Evolutionary conservation across 2,797 vertebrate genomes (phyloP), one percentile per base, ranked within the genome.

Genomic region (Cottoperca gobio): DNA sequence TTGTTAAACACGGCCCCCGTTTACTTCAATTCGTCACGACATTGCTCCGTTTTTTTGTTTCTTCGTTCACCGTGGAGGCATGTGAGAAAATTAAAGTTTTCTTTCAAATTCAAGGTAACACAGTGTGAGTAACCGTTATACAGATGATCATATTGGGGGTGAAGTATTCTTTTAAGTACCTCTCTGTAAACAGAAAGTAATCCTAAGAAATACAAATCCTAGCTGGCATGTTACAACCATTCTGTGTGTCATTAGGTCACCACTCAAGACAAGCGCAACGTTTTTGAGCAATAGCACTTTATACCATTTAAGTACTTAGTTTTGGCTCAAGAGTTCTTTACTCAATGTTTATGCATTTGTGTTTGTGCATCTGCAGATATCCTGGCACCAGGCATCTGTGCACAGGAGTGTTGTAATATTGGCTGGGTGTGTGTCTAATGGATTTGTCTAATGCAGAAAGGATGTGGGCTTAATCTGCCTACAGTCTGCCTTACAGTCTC

Each of bases 391-490:
- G 28, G 46, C 33, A 64, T 79, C 59, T 46, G n/a, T 69, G 33
- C 31, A 73, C 48, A 37, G 16, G 46, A 75, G 52, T 26, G 24
- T 58, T 64, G 46, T 58, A 62, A 35, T 59, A 66, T 70, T 73
- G 45, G 54, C 77, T n/a, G 73, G 7, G 53, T 40, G 82, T 86
- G 75, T 76, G 68, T 90, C 67, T 88, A 85, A 88, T 84, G 78
- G 80, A 74, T 74, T 70, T 70, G 46, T 58, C 76, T 90, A 90
- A 91, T 89, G 79, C 71, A 84, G 46, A 82, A 69, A 73, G 79
- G 76, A 83, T 86, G 84, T 73, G 57, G 21, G 37, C 33, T 52
- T 73, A 87, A 85, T 85, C 71, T 79, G 58, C 60, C 52, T 82
- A 62, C 52, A 43, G 35, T 70, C 76, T 53, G 40, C 26, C 71